These are phyloP conservation scores for Tiaroga cobitis DNA, from an alignment of 2,797 vertebrate species.

Conservation along the genomic window DNA sequence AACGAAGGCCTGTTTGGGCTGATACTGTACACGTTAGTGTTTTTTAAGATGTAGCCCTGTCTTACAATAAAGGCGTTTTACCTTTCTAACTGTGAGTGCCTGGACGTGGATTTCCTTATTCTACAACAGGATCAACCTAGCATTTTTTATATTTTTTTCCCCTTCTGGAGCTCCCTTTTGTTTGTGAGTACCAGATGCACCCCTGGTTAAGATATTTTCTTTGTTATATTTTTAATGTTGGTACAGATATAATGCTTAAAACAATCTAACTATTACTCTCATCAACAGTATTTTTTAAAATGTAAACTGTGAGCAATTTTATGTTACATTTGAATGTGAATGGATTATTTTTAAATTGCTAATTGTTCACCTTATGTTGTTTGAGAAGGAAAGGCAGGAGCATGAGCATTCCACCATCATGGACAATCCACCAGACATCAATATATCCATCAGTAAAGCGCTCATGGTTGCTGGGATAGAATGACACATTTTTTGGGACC, in stretches of 20 bases:
- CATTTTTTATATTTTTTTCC: too few relatives aligned
- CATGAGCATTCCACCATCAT: conserved; percentile 99
- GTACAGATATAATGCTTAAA: background rate
- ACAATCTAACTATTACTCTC: background rate
- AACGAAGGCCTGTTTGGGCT: too few relatives aligned
- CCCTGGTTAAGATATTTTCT: too few relatives aligned
- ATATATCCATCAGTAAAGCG: conserved; percentile 96
- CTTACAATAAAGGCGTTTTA: too few relatives aligned
- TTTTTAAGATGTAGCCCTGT: too few relatives aligned
- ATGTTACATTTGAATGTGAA: background rate
- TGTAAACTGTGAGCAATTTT: background rate
- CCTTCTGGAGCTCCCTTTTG: too few relatives aligned
- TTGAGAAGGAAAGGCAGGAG: conserved; percentile 95
- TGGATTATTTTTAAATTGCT: background rate
- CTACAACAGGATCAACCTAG: too few relatives aligned
- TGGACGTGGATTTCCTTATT: too few relatives aligned
- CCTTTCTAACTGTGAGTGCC: too few relatives aligned
- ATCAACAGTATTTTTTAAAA: background rate
- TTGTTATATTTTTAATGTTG: background rate
- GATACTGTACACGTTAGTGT: too few relatives aligned
- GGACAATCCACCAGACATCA: conserved; percentile 99
- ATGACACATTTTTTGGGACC: conserved; percentile 97
- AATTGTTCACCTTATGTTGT: conserved; percentile 89
- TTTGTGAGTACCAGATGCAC: too few relatives aligned
- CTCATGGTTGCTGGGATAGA: conserved; percentile 97